phyloP scores from a whole-genome alignment of 2,113 vertebrate species.

The Hiodon alosoides region DNA sequence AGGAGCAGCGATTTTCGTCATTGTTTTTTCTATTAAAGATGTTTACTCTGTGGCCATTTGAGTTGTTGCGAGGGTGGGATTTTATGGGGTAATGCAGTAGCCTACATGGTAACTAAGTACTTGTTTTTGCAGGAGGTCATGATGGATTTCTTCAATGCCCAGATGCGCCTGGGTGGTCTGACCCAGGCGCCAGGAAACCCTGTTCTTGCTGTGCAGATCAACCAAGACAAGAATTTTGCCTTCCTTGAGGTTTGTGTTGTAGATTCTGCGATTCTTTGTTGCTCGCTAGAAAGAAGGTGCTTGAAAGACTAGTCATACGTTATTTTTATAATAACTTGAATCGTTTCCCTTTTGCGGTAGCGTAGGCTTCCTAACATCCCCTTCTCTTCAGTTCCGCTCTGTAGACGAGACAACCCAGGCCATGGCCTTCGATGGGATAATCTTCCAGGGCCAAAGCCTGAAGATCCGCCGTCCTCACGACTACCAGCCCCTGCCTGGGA shows the following conservation, averaged over 20 bases:
- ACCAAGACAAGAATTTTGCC: slow-evolving; percentile 92
- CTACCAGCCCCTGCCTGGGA: slow-evolving; percentile 86
- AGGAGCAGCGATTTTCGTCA: background rate
- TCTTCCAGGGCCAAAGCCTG: slow-evolving; percentile 88
- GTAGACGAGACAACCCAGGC: slow-evolving; percentile 90
- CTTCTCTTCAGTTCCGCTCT: slow-evolving; percentile 73
- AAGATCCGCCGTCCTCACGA: slow-evolving; percentile 88
- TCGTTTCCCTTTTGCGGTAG: background rate
- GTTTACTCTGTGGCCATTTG: background rate
- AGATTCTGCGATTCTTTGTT: background rate
- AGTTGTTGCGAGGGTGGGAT: background rate
- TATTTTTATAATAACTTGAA: background rate
- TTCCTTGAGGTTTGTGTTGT: slow-evolving; percentile 74
- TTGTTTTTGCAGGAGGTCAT: slow-evolving; percentile 74
- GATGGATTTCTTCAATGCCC: slow-evolving; percentile 93
- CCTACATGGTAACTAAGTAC: too few relatives aligned
- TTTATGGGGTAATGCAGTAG: background rate
- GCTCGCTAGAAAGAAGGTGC: background rate
- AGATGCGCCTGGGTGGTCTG: slow-evolving; percentile 86
- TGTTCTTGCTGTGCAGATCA: slow-evolving; percentile 87
- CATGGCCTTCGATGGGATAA: slow-evolving; percentile 90
- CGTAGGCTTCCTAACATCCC: background rate
- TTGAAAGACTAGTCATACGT: background rate
- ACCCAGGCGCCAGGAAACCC: slow-evolving; percentile 90
- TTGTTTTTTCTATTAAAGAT: background rate